Base-by-base conservation (phyloP, 2,888 invertebrate species). In the Cyaniris semiargus region DNA sequence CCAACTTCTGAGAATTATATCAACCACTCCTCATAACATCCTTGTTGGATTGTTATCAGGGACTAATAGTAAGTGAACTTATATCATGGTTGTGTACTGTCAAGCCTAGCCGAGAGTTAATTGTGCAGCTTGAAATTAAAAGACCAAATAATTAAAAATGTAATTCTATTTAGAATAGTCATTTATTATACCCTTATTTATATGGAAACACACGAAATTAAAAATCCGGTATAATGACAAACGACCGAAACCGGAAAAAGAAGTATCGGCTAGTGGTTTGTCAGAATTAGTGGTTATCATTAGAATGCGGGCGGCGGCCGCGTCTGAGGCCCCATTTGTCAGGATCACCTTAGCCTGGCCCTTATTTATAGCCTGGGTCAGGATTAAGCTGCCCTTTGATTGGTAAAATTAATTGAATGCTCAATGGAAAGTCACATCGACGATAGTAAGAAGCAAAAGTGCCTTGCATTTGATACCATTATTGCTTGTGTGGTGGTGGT, bases 221-320 rank as follows among this genome's bases (percentile, higher is more conserved):
- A 71, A 38, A 21, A 71, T 21, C 66, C 27, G 13, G 27, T 66
- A 27, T 13, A 60, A 3, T 70, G 70, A 38, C 21, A 38, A 38
- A 71, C 21, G n/a, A 38, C 34, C 38, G 21, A 7, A 71, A 27
- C 66, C 18, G 34, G 71, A 71, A 71, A 71, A 70, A 70, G 70
- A 34, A 71, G 71, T 38, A 71, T 71, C 34, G 70, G 34, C 70
- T 21, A 71, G 34, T 71, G 71, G 71, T 71, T 71, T 71, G 71
- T 71, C 71, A 71, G 71, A 38, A 71, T 71, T 71, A 71, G 71
- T 71, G 71, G 71, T 71, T 71, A 71, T 71, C 71, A 71, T 71
- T 71, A 71, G 71, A 71, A 71, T 71, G 71, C 71, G 71, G 71
- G 71, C 70, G 71, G 71, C 70, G 7, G 38, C 71, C 71, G 71